These are phyloP conservation scores for Loris lydekkerianus DNA, from an alignment of 2,797 vertebrate genomes.

Conservation along the genomic window DNA sequence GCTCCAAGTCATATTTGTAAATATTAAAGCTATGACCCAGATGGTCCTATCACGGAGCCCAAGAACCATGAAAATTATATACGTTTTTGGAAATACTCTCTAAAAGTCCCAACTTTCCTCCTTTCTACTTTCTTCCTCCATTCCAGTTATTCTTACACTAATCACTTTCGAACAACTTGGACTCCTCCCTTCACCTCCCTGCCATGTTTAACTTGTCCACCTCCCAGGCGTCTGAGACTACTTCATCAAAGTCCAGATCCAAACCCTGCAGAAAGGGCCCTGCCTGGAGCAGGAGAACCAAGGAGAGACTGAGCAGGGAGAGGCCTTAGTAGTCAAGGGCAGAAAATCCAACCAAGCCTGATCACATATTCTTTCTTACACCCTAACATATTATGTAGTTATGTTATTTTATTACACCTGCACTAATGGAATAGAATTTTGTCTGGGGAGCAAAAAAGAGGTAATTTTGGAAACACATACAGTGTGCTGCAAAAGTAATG, in stretches of 20 bases:
- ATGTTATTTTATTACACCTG: background rate
- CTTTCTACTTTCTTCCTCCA: background rate
- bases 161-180: background rate
- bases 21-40: background rate
- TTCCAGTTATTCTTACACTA: background rate
- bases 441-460: background rate
- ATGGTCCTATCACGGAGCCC: background rate
- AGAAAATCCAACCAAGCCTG: background rate
- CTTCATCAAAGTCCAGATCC: background rate
- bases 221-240: background rate
- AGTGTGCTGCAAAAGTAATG: background rate
- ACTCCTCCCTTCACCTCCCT: background rate
- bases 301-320: background rate
- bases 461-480: background rate
- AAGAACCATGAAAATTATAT: background rate
- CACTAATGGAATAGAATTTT: background rate
- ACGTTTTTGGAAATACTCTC: background rate
- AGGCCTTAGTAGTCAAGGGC: background rate
- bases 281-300: background rate
- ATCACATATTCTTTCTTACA: background rate
- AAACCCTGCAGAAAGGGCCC: background rate
- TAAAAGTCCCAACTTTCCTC: background rate
- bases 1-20: background rate
- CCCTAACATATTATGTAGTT: background rate
- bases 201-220: background rate